Conservation (phyloP, 2,797 vertebrate species). For the Rhyacichthys aspro region DNA sequence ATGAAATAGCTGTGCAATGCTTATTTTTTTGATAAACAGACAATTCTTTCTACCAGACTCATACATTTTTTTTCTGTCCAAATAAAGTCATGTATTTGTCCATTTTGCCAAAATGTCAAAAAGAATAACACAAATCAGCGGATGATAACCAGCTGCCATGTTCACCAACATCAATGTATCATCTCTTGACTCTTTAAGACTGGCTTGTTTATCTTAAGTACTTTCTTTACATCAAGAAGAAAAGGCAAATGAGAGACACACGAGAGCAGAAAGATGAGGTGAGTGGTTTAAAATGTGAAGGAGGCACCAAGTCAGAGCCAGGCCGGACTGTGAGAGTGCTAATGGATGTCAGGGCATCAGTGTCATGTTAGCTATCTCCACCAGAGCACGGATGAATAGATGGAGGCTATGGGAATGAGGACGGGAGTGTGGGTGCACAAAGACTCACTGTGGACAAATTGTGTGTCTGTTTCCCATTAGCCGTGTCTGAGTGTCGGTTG, state of each 20-base stretch:
- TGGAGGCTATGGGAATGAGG: conserved; percentile 63
- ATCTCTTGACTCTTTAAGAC: no score
- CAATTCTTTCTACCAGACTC: no score
- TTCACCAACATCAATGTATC: no score
- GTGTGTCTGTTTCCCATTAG: conserved; percentile 74
- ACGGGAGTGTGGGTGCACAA: conserved; percentile 54
- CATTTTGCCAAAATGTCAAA: no score
- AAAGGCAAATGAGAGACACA: conserved; percentile 20
- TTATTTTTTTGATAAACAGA: no score
- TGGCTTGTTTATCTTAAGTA: background rate
- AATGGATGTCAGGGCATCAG: conserved; percentile 76
- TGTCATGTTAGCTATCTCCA: conserved; percentile 74
- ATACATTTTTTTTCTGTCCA: no score
- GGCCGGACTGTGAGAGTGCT: conserved; percentile 53
- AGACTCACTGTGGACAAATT: conserved; percentile 58
- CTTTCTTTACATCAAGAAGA: conserved; percentile 1
- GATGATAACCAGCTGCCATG: no score
- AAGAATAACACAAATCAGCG: no score
- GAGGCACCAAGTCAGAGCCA: conserved; percentile 49
- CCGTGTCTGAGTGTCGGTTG: conserved; percentile 49
- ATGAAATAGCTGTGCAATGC: no score
- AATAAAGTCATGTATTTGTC: no score
- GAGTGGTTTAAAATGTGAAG: conserved; percentile 61
- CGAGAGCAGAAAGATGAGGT: conserved; percentile 45
- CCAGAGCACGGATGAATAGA: conserved; percentile 45